A percentile compares a stretch with the other conserved stretches of the same genome.
phyloP scores from a whole-genome alignment of 2,113 vertebrate species.

The Macheiramphus alcinus region DNA sequence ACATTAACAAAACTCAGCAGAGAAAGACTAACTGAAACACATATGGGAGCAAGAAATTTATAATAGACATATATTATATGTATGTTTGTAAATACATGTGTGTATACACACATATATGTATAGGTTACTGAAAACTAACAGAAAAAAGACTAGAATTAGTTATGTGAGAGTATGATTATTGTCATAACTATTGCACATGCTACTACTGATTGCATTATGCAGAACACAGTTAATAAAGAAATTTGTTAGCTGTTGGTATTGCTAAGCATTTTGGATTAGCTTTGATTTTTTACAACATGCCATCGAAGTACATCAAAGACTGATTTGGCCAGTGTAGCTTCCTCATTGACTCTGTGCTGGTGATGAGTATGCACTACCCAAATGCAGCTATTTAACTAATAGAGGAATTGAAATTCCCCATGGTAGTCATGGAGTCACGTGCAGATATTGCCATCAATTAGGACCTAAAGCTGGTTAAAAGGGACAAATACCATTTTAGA shows the following conservation, averaged over 20 bases:
- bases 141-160: background rate
- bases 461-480: background rate
- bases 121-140: background rate
- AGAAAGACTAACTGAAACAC: background rate
- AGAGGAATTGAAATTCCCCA: background rate
- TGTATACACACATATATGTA: accelerated
- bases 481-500: background rate
- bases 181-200: background rate
- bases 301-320: background rate
- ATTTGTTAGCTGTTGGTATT: background rate
- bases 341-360: background rate
- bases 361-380: background rate
- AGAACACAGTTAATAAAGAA: background rate
- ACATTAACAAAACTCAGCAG: background rate
- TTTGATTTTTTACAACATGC: background rate
- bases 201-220: background rate
- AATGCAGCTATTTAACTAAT: background rate
- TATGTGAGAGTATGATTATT: background rate
- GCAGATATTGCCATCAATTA: background rate
- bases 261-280: background rate
- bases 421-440: background rate
- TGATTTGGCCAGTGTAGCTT: background rate
- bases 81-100: no score
- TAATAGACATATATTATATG: no score
- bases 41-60: background rate